Evolutionary conservation across 2,888 invertebrate species (phyloP).

Genomic region (Acleris holmiana): DNA sequence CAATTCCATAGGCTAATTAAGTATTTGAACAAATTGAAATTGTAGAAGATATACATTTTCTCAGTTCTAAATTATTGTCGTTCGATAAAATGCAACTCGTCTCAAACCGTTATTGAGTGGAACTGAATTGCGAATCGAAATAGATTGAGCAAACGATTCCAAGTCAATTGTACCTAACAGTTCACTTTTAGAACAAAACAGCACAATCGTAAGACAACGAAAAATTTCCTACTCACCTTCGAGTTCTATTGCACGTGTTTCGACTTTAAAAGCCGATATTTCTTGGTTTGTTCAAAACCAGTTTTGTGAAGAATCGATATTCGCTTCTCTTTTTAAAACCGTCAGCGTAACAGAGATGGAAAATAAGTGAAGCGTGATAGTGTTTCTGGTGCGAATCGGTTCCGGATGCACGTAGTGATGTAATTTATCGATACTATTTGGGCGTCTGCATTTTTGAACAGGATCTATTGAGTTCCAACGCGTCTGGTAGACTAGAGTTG

Average conservation of each 20-base stretch:
- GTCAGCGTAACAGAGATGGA: slow-evolving; percentile 6
- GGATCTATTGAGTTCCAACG: slow-evolving; percentile 8
- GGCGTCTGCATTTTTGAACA: slow-evolving; percentile 14
- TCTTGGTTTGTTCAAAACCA: slow-evolving; percentile 15
- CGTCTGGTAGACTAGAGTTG: background rate
- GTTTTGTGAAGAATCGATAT: slow-evolving; percentile 9
- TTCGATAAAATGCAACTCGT: too few relatives aligned
- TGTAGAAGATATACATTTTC: too few relatives aligned
- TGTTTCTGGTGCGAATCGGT: background rate
- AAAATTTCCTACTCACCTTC: slow-evolving; percentile 29
- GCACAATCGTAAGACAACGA: slow-evolving; percentile 26
- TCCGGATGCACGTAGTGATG: slow-evolving; percentile 9
- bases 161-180: slow-evolving; percentile 11
- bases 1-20: too few relatives aligned
- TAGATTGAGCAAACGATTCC: slow-evolving; percentile 3
- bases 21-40: too few relatives aligned
- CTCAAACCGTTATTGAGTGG: background rate
- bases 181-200: slow-evolving; percentile 27
- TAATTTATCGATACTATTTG: slow-evolving; percentile 12
- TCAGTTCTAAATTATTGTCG: too few relatives aligned
- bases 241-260: slow-evolving; percentile 25
- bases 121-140: slow-evolving; percentile 6
- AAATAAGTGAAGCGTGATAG: background rate
- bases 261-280: slow-evolving; percentile 25
- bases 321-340: slow-evolving; percentile 9